phyloP scores from a whole-genome alignment of 2,797 vertebrate genomes.

The Erpetoichthys calabaricus region DNA sequence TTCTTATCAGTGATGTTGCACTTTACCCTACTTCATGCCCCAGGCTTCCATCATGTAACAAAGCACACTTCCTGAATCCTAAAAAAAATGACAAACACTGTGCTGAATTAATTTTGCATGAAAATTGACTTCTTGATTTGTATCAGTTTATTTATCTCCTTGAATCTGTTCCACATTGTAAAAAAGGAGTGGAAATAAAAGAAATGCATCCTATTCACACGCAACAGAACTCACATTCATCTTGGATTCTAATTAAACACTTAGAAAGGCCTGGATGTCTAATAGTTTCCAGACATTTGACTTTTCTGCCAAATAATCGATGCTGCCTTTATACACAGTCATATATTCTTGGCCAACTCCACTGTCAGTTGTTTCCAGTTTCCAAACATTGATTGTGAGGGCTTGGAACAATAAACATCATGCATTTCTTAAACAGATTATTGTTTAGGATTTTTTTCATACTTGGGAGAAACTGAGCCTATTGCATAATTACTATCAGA shows the following conservation, averaged over 20 bases:
- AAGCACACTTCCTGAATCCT: no score
- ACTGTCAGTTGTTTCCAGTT: conserved; percentile 52
- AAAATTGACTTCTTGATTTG: no score
- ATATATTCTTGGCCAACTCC: conserved; percentile 56
- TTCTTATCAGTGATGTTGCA: no score
- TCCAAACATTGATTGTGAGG: conserved; percentile 66
- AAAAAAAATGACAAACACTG: no score
- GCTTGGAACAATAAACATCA: conserved; percentile 66
- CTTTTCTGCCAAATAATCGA: conserved; percentile 1
- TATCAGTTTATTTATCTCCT: no score
- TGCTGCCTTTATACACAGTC: conserved; percentile 26
- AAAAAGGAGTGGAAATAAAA: no score
- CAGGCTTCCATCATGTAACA: no score
- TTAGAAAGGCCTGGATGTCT: conserved; percentile 11
- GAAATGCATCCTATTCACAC: not conserved
- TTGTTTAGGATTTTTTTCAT: conserved; percentile 55
- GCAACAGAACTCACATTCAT: conserved; percentile 6
- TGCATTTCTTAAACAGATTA: conserved; percentile 56
- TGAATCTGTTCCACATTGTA: no score
- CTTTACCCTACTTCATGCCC: no score
- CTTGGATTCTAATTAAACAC: conserved; percentile 12
- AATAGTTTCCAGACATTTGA: conserved; percentile 8
- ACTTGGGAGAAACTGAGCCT: conserved; percentile 21
- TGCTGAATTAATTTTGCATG: no score
- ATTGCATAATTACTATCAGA: conserved; percentile 24